Evolutionary conservation across 2,888 invertebrate species (phyloP).

Genomic region (Tenthredo livida): DNA sequence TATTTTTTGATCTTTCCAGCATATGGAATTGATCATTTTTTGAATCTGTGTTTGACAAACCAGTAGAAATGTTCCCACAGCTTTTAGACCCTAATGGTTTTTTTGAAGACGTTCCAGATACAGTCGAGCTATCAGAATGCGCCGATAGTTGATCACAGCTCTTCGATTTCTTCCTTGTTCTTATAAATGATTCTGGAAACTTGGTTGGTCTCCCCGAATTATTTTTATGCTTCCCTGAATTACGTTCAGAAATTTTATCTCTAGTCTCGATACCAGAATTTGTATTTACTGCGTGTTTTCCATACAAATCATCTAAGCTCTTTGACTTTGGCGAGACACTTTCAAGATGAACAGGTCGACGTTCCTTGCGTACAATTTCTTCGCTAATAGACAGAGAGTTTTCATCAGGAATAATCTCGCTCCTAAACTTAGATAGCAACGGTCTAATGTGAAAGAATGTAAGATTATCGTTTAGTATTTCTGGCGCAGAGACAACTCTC

Average conservation of each 20-base stretch:
- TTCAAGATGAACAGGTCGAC: background rate
- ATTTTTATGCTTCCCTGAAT: background rate
- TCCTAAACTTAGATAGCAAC: conserved; percentile 57
- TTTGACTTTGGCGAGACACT: conserved; percentile 18
- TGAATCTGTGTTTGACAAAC: background rate
- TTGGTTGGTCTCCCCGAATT: conserved; percentile 57
- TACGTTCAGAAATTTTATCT: background rate
- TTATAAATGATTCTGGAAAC: conserved; percentile 67
- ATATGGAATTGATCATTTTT: background rate
- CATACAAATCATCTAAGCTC: conserved; percentile 36
- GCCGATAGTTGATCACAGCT: conserved; percentile 56
- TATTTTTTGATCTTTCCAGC: background rate
- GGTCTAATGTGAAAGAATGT: conserved; percentile 61
- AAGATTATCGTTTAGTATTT: conserved; percentile 65
- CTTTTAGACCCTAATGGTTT: conserved; percentile 26
- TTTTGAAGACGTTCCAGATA: background rate
- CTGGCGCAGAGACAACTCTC: conserved; percentile 69
- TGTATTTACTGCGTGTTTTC: background rate
- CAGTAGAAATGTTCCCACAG: conserved; percentile 18
- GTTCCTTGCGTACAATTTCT: conserved; percentile 55
- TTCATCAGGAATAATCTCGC: conserved; percentile 62
- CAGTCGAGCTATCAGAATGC: conserved; percentile 26
- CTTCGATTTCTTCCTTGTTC: conserved; percentile 61
- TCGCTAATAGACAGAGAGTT: conserved; percentile 66
- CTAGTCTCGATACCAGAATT: conserved; percentile 13